Evolutionary conservation across 2,888 invertebrate species (phyloP).

Genomic region (Drosophila crucigera): DNA sequence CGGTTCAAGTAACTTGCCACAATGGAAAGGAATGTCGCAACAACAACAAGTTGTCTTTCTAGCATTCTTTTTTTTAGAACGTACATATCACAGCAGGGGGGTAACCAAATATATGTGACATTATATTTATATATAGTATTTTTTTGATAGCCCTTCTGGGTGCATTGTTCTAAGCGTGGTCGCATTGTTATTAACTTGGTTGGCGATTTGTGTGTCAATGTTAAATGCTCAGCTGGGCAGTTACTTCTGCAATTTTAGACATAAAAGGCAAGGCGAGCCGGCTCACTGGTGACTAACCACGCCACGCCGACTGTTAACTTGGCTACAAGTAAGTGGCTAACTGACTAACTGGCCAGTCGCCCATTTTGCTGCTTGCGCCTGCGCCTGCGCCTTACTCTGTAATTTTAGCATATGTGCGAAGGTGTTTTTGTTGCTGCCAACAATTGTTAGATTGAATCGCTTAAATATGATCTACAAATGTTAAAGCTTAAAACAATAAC

Average conservation of each 20-base stretch:
- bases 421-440: conserved; percentile 73
- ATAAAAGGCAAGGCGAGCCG: conserved; percentile 74
- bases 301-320: conserved; percentile 1
- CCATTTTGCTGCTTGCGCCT: conserved; percentile 35
- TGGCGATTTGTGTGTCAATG: conserved; percentile 83
- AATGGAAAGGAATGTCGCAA: conserved; percentile 69
- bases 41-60: conserved; percentile 26
- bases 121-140: conserved; percentile 24
- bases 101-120: conserved; percentile 67
- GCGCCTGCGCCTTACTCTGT: conserved; percentile 52
- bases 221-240: conserved; percentile 70
- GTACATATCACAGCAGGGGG: conserved; percentile 30
- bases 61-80: conserved; percentile 64
- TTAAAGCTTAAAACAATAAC: conserved; percentile 44
- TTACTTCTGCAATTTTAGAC: conserved; percentile 83
- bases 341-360: conserved; percentile 55
- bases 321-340: conserved; percentile 32
- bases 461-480: conserved; percentile 82
- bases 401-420: conserved; percentile 82
- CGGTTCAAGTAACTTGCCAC: conserved; percentile 67
- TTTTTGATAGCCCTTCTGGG: conserved; percentile 41
- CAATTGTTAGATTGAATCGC: conserved; percentile 73
- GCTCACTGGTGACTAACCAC: conserved; percentile 60
- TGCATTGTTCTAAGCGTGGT: conserved; percentile 49
- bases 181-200: conserved; percentile 60